Evolutionary conservation across 2,113 vertebrate species (phyloP).

Genomic region (Pseudorectes ferrugineus): DNA sequence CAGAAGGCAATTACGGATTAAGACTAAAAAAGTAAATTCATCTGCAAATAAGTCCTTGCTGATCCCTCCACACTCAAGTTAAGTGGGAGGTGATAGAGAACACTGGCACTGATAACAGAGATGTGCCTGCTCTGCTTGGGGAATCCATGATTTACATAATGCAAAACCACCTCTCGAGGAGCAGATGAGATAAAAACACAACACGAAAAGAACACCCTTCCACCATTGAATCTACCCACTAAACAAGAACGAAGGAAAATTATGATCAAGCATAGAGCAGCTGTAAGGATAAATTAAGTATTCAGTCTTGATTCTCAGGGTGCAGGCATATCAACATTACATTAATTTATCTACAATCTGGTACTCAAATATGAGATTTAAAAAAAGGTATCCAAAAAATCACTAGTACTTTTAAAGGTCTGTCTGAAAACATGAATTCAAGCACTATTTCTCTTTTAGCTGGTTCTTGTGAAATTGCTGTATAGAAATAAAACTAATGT

Average conservation of each 20-base stretch:
- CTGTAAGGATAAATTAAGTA: not conserved
- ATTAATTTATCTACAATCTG: not conserved
- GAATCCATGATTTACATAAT: not conserved
- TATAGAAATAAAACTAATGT: not conserved
- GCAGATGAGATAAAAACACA: not conserved
- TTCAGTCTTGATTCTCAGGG: not conserved
- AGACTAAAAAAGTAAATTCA: not conserved
- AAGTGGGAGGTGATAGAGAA: not conserved
- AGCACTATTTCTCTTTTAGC: not conserved
- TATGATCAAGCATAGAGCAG: not conserved
- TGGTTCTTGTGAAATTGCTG: not conserved
- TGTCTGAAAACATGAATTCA: not conserved
- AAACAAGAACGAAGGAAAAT: not conserved
- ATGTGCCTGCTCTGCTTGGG: not conserved
- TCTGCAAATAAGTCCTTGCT: not conserved
- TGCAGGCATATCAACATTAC: not conserved
- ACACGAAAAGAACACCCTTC: accelerated
- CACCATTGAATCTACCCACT: not conserved
- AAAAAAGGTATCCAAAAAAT: not conserved
- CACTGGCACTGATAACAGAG: not conserved
- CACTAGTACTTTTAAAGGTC: not conserved
- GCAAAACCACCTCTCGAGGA: not conserved
- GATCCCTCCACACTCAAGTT: not conserved
- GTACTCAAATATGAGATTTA: not conserved
- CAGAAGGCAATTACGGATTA: not conserved